Evolutionary conservation across 2,797 vertebrate species (phyloP), one percentile per base, ranked within the genome.

Genomic region (Poecilia gillii): DNA sequence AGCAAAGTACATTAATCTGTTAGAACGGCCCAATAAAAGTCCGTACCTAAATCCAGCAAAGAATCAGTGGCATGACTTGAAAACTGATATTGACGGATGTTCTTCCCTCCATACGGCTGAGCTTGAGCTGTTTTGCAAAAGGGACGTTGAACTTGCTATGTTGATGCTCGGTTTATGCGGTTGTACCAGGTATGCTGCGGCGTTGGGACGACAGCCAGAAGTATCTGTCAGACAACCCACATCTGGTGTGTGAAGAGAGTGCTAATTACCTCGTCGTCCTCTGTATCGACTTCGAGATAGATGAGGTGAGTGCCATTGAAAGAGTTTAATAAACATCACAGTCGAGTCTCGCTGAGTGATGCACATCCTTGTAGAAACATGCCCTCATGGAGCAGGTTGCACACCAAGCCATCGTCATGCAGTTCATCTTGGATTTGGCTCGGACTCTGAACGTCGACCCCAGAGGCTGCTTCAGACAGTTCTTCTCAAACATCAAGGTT

Each of bases 181-280:
- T 62, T 62, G 43, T 76, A 11, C 43, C 81, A 97, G 97, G 97
- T 43, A 96, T 98, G 97, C 81, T 97, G 80, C 92, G 93, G 55
- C 97, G 96, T n/a, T 99, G 97, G 97, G 97, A 97, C 0, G 97
- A 98, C 95, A 98, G 97, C 91, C 97, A 97, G 94, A 97, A 96
- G 74, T 98, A 94, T 86, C 94, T 98, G 33, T 97, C 97, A 0
- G 97, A 98, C 73, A 95, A 97, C 16, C 95, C 96, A 0, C 94
- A 98, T 73, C 95, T 98, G 80, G 97, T 98, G 18, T 98, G 97
- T 0, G 96, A 98, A 77, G 97, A 98, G 92, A 98, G 96, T 0
- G 97, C 97, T 3, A 97, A 97, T 72, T 96, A 96, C 87, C 89
- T 98, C n/a, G 96, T 97, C 46, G 96, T 96, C 93, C 96, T 97